These are phyloP conservation scores for Thymelicus sylvestris DNA, from an alignment of 2,888 invertebrate genomes.

Conservation along the genomic window DNA sequence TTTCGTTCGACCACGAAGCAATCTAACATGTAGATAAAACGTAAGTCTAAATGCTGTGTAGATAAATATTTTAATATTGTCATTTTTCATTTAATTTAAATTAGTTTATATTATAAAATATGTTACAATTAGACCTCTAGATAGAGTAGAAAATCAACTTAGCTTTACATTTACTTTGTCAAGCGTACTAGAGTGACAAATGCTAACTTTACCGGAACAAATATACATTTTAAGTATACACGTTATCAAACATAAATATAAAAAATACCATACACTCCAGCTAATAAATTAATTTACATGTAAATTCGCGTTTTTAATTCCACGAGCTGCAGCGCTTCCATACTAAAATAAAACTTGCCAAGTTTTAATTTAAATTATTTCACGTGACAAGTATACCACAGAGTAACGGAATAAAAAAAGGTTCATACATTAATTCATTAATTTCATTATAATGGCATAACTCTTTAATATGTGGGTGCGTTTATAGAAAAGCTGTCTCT, in stretches of 20 bases:
- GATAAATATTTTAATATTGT: conserved; percentile 82
- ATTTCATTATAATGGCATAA: neutral
- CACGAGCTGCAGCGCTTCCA: conserved; percentile 19
- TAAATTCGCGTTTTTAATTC: conserved; percentile 32
- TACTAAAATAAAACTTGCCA: conserved; percentile 16
- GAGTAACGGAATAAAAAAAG: conserved; percentile 13
- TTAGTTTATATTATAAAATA: conserved; percentile 69
- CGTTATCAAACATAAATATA: conserved; percentile 13
- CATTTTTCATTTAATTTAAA: conserved; percentile 72
- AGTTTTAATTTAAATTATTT: conserved; percentile 16
- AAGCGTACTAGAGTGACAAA: conserved; percentile 32
- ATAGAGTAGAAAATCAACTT: conserved; percentile 62
- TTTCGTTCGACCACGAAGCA: conserved; percentile 68
- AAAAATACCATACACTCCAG: conserved; percentile 18
- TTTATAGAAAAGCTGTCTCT: conserved; percentile 4
- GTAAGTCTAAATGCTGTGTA: conserved; percentile 75
- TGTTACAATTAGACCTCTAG: conserved; percentile 74
- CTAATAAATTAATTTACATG: conserved; percentile 32
- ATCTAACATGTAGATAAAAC: conserved; percentile 74
- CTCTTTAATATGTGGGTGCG: neutral
- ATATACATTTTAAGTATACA: conserved; percentile 29
- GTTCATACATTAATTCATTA: neutral
- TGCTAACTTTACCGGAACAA: conserved; percentile 21
- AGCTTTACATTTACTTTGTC: conserved; percentile 51
- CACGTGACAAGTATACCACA: conserved; percentile 15